Evolutionary conservation across 2,113 vertebrate genomes (phyloP).

Genomic region (Macroglossus sobrinus): DNA sequence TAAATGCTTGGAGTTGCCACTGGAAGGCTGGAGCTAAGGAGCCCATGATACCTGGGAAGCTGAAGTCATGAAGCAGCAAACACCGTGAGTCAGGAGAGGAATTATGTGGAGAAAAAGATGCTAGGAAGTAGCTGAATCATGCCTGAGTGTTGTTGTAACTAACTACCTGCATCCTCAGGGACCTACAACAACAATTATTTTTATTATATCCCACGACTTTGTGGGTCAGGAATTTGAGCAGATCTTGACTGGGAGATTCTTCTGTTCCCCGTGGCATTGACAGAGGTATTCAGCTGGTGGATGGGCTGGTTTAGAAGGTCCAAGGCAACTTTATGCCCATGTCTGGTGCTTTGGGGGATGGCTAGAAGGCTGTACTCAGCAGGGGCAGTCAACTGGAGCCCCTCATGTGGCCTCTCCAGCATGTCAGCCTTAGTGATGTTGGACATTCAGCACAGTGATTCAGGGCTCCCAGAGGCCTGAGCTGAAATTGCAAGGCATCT

Average conservation of each 20-base stretch:
- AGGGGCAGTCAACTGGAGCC: not conserved
- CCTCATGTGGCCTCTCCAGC: not conserved
- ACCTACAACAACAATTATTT: not conserved
- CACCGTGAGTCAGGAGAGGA: not conserved
- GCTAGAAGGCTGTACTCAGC: not conserved
- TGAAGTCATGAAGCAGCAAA: not conserved
- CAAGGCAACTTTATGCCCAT: fast-evolving
- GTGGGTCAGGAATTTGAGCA: not conserved
- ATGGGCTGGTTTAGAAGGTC: not conserved
- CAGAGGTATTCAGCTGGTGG: not conserved
- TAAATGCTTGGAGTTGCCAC: not conserved
- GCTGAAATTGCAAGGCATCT: not conserved
- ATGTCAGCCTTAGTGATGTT: fast-evolving
- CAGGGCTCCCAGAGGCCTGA: not conserved
- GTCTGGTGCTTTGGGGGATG: not conserved
- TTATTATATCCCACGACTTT: not conserved
- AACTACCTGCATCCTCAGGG: not conserved
- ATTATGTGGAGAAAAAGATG: not conserved
- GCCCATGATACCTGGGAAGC: not conserved
- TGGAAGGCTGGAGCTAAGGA: not conserved
- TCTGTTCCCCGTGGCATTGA: no score
- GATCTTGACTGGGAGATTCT: not conserved
- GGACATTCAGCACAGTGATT: fast-evolving
- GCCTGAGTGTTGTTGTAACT: not conserved
- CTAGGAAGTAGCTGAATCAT: not conserved